Percentiles rank a stretch among this genome's conserved stretches.
These are phyloP conservation scores for Ligdia adustata DNA, from an alignment of 2,888 invertebrate species.

Conservation along the genomic window DNA sequence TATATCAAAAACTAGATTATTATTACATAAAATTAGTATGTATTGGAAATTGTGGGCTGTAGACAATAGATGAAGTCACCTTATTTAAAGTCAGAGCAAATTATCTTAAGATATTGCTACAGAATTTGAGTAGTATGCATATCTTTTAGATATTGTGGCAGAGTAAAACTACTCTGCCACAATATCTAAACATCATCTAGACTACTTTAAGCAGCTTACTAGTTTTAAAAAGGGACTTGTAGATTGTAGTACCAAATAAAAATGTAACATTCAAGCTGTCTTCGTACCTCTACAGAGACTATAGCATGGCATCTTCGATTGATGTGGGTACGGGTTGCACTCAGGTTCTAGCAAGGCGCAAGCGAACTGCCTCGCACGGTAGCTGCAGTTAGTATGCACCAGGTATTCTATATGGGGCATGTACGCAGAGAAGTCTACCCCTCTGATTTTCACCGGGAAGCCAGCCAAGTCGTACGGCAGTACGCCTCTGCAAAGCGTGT, in stretches of 20 bases:
- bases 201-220: too few relatives aligned
- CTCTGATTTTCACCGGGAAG: constrained; percentile 64
- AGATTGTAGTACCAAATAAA: background rate
- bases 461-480: constrained; percentile 87
- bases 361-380: constrained; percentile 84
- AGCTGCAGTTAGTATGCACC: constrained; percentile 86
- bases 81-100: constrained; percentile 1
- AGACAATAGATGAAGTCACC: background rate
- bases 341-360: constrained; percentile 87
- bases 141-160: too few relatives aligned
- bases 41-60: too few relatives aligned
- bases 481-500: constrained; percentile 84
- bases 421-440: constrained; percentile 63
- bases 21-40: too few relatives aligned
- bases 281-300: constrained; percentile 86
- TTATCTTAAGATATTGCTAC: background rate
- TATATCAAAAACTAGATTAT: too few relatives aligned
- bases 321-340: constrained; percentile 84
- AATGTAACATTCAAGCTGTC: background rate
- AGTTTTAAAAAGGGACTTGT: too few relatives aligned
- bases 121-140: too few relatives aligned
- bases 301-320: constrained; percentile 85
- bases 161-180: too few relatives aligned
- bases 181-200: too few relatives aligned
- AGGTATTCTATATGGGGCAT: constrained; percentile 85